These are phyloP conservation scores for Delichon dasypus DNA, from an alignment of 2,797 vertebrate species.

Conservation along the genomic window DNA sequence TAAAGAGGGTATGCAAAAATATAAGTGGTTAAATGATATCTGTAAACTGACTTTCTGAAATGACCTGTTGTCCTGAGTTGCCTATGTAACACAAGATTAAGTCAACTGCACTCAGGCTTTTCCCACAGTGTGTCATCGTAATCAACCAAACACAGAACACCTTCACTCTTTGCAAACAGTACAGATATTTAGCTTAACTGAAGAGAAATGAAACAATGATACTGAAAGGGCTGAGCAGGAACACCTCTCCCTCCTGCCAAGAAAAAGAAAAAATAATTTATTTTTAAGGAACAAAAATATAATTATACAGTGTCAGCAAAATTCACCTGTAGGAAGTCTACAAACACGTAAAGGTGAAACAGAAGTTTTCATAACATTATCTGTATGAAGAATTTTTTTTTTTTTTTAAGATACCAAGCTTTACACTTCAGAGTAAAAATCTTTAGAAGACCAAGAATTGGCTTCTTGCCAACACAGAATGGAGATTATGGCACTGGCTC, in stretches of 20 bases:
- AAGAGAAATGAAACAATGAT: not conserved
- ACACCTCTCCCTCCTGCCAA: not conserved
- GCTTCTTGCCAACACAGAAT: not conserved
- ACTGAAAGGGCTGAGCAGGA: not conserved
- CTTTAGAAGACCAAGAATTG: not conserved
- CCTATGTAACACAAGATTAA: not conserved
- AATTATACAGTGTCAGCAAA: not conserved
- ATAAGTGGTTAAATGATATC: not conserved
- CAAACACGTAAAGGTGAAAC: not conserved
- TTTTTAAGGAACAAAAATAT: not conserved
- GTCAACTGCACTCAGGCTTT: not conserved
- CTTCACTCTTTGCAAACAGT: not conserved
- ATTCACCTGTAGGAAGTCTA: not conserved
- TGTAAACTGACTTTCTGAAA: not conserved
- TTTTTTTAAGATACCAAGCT: not conserved
- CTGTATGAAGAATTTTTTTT: not conserved
- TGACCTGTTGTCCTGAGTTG: not conserved
- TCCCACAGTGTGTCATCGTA: not conserved
- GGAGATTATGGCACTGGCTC: not conserved
- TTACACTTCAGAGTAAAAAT: not conserved
- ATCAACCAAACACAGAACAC: not conserved
- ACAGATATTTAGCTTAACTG: not conserved
- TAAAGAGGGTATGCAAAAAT: not conserved
- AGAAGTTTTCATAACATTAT: not conserved
- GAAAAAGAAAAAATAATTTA: not conserved